Percentiles rank a stretch among this genome's conserved stretches.
These are phyloP conservation scores for Dendrophyllia cribrosa DNA, from an alignment of 64 coral and sea anemone genomes.

Conservation along the genomic window DNA sequence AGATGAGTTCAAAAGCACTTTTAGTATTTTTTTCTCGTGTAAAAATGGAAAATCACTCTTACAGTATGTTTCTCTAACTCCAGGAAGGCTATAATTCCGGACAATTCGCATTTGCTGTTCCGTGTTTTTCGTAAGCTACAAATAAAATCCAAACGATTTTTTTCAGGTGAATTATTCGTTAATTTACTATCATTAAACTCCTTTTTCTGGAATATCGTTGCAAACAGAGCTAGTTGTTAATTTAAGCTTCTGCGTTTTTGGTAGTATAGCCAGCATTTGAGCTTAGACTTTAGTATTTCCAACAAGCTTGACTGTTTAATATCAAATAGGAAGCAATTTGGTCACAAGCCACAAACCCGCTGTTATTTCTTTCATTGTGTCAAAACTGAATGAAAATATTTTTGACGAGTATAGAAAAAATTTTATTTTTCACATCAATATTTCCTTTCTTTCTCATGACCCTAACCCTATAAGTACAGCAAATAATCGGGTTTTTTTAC, in stretches of 20 bases:
- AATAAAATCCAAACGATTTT: background rate
- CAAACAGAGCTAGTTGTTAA: constrained; percentile 1
- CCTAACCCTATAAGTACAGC: too few relatives aligned
- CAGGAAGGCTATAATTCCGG: constrained; percentile 9
- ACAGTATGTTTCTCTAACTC: constrained; percentile 8
- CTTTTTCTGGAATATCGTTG: background rate
- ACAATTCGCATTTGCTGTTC: background rate
- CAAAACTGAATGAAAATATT: too few relatives aligned
- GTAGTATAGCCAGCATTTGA: background rate
- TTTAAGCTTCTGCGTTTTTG: background rate
- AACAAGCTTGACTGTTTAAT: too few relatives aligned
- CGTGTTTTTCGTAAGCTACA: too few relatives aligned
- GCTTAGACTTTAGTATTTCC: too few relatives aligned
- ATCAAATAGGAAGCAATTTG: too few relatives aligned
- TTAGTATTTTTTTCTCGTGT: background rate
- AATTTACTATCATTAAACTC: background rate
- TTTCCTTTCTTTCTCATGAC: too few relatives aligned
- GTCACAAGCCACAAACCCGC: too few relatives aligned
- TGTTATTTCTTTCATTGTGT: too few relatives aligned
- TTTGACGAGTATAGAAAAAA: too few relatives aligned
- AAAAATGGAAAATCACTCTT: background rate
- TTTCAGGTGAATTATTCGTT: background rate
- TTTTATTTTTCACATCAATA: too few relatives aligned
- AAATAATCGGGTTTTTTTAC: too few relatives aligned
- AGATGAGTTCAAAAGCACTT: background rate